Conservation (phyloP, 2,113 vertebrate genomes). For the Taurulus bubalis region DNA sequence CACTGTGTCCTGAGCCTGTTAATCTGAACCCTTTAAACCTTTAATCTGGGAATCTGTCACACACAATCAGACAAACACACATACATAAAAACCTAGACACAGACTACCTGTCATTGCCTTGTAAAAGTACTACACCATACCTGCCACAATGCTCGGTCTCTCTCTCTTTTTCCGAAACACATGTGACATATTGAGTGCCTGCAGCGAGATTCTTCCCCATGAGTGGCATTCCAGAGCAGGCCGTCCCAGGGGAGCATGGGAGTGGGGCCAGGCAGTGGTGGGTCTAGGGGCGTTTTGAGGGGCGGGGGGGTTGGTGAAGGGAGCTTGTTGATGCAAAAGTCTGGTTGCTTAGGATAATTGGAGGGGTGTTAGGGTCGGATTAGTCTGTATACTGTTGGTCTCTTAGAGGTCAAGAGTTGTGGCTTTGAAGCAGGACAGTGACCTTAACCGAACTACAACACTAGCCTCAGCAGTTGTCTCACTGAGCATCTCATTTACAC, state of each 20-base stretch:
- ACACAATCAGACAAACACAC: conserved; percentile 20
- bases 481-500: neutral
- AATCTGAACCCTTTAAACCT: conserved; percentile 73
- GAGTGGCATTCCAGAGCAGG: conserved; percentile 84
- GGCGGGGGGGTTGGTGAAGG: neutral
- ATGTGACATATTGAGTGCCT: conserved; percentile 82
- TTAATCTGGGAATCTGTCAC: conserved; percentile 67
- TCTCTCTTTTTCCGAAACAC: conserved; percentile 55
- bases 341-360: conserved; percentile 24
- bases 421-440: conserved; percentile 1
- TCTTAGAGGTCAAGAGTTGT: conserved; percentile 4
- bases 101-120: conserved; percentile 59
- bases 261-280: conserved; percentile 58
- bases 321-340: conserved; percentile 55
- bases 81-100: neutral
- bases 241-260: conserved; percentile 70
- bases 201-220: conserved; percentile 85
- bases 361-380: neutral
- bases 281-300: conserved; percentile 37
- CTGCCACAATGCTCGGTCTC: conserved; percentile 60
- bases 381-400: neutral
- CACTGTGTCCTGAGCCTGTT: conserved; percentile 69
- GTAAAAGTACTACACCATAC: conserved; percentile 45
- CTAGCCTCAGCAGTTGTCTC: neutral
- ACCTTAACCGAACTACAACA: neutral